Base-by-base conservation (phyloP, 2,113 vertebrate genomes). In the Arothron firmamentum region DNA sequence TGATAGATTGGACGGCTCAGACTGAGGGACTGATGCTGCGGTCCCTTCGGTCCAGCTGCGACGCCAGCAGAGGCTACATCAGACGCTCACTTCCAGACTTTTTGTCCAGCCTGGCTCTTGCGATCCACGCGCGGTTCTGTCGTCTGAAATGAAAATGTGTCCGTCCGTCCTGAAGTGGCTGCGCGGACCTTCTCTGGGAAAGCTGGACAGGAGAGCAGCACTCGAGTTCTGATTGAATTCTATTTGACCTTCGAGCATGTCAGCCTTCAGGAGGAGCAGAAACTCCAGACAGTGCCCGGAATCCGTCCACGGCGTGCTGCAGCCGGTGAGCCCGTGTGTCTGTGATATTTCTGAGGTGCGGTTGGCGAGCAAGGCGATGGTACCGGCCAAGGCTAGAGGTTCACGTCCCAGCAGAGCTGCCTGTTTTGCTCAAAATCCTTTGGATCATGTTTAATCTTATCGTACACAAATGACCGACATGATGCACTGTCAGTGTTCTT, bases 241-340 rank as follows among this genome's bases (percentile, higher is more conserved):
- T 38, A 14, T 41, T 38, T 66, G 60, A 76, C 60, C 54, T 64
- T 54, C 34, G 17, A 38, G 59, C 65, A 91, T 91, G 88, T 90
- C 87, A 3, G 65, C 75, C 16, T 87, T 90, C 41, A 81, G 74
- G 80, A 88, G 74, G 74, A 80, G 54, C 52, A 86, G 74, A 61
- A 82, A 60, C 70, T 78, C 62, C 56, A 88, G 82, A 69, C 78
- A 73, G 74, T 85, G 90, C 0, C 78, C 91, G 0, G 91, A 92
- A 47, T 93, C 92, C 19, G 42, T 93, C 52, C 86, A 86, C 77
- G 89, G 86, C 42, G 80, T 92, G 68, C 89, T 94, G 64, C 89
- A 93, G 77, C 85, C 92, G 95, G 94, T 96, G 92, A 95, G 94
- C 72, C 6, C 23, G 11, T 56, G 65, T 70, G 42, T 66, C 31